Conservation (phyloP, 2,888 invertebrate species). For the Bombylius major region DNA sequence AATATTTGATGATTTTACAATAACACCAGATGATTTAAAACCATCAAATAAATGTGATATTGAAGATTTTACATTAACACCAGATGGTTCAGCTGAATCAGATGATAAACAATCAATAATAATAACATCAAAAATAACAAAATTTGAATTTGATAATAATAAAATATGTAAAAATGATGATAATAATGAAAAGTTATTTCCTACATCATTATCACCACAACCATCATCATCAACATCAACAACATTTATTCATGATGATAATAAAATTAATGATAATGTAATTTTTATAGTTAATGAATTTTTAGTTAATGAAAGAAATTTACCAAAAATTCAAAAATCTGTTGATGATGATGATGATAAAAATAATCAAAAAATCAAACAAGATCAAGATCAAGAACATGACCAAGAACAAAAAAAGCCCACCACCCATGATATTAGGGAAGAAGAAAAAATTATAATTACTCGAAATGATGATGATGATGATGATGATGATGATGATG, state of each 20-base stretch:
- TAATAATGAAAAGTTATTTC: not conserved
- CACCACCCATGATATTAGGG: not conserved
- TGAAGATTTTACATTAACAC: conserved; percentile 19
- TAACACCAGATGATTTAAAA: conserved; percentile 15
- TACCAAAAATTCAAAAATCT: not conserved
- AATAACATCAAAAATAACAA: not conserved
- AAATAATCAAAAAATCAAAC: not conserved
- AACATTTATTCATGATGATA: not conserved
- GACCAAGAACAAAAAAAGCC: no score
- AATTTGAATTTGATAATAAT: not conserved
- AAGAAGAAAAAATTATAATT: not conserved
- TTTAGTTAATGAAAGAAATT: conserved; percentile 12
- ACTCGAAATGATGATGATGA: not conserved
- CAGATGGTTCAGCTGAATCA: conserved; percentile 13
- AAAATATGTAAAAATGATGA: not conserved
- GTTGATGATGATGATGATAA: not conserved
- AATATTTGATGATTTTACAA: conserved; percentile 18
- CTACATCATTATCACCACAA: not conserved
- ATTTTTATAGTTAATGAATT: conserved; percentile 13
- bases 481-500: conserved; percentile 1
- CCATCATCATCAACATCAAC: not conserved
- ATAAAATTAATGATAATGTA: not conserved
- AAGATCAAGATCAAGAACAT: not conserved
- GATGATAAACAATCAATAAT: conserved; percentile 2
- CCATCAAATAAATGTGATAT: conserved; percentile 14